A percentile compares a stretch with the other conserved stretches of the same genome.
phyloP scores from a whole-genome alignment of 2,888 invertebrate genomes.

The Ichneumoninae sp. region DNA sequence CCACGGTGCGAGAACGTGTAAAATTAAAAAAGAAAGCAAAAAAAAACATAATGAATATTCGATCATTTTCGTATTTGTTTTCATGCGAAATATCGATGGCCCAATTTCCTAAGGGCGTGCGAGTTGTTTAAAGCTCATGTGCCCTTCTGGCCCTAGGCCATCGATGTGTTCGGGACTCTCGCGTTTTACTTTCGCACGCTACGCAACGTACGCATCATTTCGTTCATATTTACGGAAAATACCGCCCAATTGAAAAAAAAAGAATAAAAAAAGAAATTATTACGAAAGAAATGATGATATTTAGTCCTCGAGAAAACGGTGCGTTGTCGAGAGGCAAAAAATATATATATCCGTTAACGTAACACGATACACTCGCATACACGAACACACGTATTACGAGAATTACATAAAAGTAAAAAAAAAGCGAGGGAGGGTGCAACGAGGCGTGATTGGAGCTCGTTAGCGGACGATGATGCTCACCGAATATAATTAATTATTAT shows the following conservation, averaged over 20 bases:
- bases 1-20: conserved; percentile 45
- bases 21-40: not conserved
- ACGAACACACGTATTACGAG: conserved; percentile 24
- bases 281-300: conserved; percentile 46
- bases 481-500: conserved; percentile 59
- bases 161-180: not conserved
- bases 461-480: conserved; percentile 47
- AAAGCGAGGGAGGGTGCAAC: conserved; percentile 21
- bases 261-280: conserved; percentile 32
- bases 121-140: no score
- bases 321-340: conserved; percentile 26
- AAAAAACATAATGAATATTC: conserved; percentile 35
- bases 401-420: conserved; percentile 37
- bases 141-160: no score
- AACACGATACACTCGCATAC: conserved; percentile 40
- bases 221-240: conserved; percentile 49
- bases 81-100: not conserved
- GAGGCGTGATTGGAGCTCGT: conserved; percentile 48
- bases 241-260: conserved; percentile 57
- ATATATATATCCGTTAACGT: conserved; percentile 35
- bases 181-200: not conserved
- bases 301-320: conserved; percentile 41
- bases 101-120: no score
- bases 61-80: conserved; percentile 15
- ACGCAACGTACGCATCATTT: conserved; percentile 49